These are phyloP conservation scores for human (Homo sapiens) DNA, from an alignment of 2,113 vertebrate species.

Conservation along the genomic window GRCh38 chr11:60464501-60465000, in stretches of 20 bases:
- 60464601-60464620: background rate
- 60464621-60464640: background rate
- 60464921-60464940: background rate
- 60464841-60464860: background rate
- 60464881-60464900: background rate
- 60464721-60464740: background rate
- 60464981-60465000: background rate
- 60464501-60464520: background rate
- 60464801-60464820: background rate
- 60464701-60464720: background rate
- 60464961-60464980: background rate
- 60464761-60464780: background rate
- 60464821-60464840: background rate
- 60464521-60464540: background rate
- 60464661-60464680: background rate
- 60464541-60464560: background rate
- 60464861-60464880: background rate
- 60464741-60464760: background rate
- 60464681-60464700: background rate
- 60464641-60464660: background rate
- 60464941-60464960: background rate
- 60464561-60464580: background rate
- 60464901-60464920: background rate
- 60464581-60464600: background rate
- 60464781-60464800: background rate